Percentiles rank a stretch among this genome's conserved stretches.
Conservation (phyloP, 2,797 vertebrate genomes). For the Sebastes trivittatus region DNA sequence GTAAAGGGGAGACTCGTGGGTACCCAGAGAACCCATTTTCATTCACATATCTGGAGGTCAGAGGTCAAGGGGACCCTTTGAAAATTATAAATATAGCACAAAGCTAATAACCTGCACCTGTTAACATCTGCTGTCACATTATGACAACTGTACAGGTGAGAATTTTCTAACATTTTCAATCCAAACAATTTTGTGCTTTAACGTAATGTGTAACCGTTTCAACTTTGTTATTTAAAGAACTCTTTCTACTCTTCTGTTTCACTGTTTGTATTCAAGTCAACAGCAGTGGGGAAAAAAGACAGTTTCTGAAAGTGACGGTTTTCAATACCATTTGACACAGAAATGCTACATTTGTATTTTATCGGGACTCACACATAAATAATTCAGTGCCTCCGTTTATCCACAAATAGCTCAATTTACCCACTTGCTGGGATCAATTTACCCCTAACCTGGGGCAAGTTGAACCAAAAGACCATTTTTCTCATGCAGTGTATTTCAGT, state of each 20-base stretch:
- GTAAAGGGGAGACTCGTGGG: too few species aligned
- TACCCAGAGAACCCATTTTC: accelerated
- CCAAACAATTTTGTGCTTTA: not conserved
- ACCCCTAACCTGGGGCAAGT: conserved; percentile 19
- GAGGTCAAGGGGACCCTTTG: too few species aligned
- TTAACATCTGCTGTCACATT: not conserved
- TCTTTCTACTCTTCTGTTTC: not conserved
- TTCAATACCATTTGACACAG: not conserved
- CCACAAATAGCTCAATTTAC: conserved; percentile 52
- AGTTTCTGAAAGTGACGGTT: not conserved
- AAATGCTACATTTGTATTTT: conserved; percentile 35
- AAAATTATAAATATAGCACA: not conserved
- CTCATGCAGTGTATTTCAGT: not conserved
- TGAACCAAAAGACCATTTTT: not conserved
- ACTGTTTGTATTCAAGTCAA: not conserved
- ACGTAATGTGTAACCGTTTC: not conserved
- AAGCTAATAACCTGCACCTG: not conserved
- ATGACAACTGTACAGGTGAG: not conserved
- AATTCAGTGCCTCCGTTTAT: conserved; percentile 47
- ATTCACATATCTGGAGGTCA: too few species aligned
- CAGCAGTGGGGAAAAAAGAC: not conserved
- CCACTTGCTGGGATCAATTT: conserved; percentile 42
- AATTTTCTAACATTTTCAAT: not conserved
- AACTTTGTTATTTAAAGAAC: not conserved
- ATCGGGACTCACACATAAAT: conserved; percentile 41